Conservation (phyloP, 2,113 vertebrate species). For the Naja naja region DNA sequence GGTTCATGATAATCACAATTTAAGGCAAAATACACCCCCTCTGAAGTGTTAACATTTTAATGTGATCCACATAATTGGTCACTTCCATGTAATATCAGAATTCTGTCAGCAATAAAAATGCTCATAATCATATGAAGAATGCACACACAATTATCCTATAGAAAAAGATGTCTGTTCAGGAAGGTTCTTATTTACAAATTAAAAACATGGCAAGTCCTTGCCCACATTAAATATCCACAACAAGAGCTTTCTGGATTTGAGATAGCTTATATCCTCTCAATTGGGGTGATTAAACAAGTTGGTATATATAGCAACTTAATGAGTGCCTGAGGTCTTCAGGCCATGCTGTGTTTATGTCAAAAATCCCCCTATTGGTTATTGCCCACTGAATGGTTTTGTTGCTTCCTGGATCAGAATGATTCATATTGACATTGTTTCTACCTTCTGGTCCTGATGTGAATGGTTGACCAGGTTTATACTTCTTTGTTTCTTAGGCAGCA, state of each 20-base stretch:
- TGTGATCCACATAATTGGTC: background rate
- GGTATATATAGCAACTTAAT: background rate
- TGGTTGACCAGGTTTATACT: background rate
- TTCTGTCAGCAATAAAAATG: background rate
- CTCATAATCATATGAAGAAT: background rate
- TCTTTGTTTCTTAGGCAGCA: conserved; percentile 72
- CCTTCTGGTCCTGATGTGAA: background rate
- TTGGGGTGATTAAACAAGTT: background rate
- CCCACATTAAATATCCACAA: background rate
- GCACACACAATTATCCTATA: background rate
- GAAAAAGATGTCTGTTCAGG: background rate
- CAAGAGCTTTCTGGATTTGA: background rate
- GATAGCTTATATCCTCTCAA: background rate
- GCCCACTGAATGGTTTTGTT: background rate
- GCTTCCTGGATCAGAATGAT: background rate
- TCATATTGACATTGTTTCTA: background rate
- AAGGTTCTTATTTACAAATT: background rate
- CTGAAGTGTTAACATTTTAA: background rate
- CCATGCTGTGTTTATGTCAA: background rate
- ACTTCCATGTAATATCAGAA: background rate
- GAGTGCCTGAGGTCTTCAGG: background rate
- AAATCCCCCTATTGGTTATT: background rate
- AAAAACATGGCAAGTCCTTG: background rate
- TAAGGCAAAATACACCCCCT: background rate
- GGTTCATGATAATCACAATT: background rate